These are phyloP conservation scores for Diloba caeruleocephala DNA, from an alignment of 2,888 invertebrate genomes.

Conservation along the genomic window DNA sequence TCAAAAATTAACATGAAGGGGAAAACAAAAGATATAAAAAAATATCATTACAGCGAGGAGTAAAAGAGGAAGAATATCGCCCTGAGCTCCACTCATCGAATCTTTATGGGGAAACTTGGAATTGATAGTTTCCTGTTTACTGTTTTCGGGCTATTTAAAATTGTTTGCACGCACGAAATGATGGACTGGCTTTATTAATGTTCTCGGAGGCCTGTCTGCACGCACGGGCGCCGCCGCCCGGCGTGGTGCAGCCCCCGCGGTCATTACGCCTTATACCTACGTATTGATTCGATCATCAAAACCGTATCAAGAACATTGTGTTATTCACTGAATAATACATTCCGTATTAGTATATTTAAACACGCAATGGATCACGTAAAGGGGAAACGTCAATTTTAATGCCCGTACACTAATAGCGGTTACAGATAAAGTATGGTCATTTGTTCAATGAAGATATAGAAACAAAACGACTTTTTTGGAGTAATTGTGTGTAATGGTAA, in stretches of 20 bases:
- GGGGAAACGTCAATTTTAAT: conserved; percentile 64
- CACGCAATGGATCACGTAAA: conserved; percentile 76
- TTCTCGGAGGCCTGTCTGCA: conserved; percentile 75
- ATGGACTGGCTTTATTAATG: conserved; percentile 73
- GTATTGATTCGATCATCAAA: conserved; percentile 77
- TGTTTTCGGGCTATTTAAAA: conserved; percentile 80
- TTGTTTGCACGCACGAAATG: conserved; percentile 81
- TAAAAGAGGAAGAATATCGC: conserved; percentile 70
- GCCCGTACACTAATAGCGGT: conserved; percentile 70
- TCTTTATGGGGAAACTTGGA: conserved; percentile 84
- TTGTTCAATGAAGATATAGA: conserved; percentile 62
- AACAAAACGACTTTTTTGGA: conserved; percentile 53
- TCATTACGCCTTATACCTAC: conserved; percentile 72
- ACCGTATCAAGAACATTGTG: conserved; percentile 75
- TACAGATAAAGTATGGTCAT: conserved; percentile 55
- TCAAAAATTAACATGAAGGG: conserved; percentile 69
- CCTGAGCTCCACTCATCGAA: conserved; percentile 75
- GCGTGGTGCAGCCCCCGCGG: conserved; percentile 57
- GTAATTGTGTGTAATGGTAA: conserved; percentile 57
- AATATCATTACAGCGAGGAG: conserved; percentile 69
- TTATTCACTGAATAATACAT: conserved; percentile 83
- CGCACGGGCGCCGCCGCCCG: conserved; percentile 78
- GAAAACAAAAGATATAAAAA: conserved; percentile 71
- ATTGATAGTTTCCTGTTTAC: conserved; percentile 84
- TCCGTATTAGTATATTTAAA: conserved; percentile 79